phyloP scores from a whole-genome alignment of 2,113 vertebrate species.

The Alligator sinensis region DNA sequence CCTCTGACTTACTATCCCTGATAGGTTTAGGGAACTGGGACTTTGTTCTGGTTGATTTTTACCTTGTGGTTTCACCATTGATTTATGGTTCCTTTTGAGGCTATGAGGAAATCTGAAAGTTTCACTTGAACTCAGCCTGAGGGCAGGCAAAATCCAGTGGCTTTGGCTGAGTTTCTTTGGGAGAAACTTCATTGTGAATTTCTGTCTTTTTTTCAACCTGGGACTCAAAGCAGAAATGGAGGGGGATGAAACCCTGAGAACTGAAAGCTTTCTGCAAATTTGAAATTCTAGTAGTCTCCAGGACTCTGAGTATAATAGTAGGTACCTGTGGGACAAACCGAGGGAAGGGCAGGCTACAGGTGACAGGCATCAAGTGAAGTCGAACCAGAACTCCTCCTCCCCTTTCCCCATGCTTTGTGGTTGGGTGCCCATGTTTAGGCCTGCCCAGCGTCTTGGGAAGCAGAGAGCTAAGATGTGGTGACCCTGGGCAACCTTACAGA shows the following conservation, averaged over 20 bases:
- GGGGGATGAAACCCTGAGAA: not conserved
- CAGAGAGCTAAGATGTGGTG: not conserved
- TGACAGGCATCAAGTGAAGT: not conserved
- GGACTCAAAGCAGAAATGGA: not conserved
- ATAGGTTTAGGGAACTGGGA: not conserved
- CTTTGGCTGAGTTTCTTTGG: not conserved
- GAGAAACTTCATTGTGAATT: not conserved
- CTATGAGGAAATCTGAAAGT: not conserved
- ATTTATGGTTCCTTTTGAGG: not conserved
- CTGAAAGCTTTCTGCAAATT: not conserved
- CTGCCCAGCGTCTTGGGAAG: not conserved
- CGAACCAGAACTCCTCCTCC: not conserved
- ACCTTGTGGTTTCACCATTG: not conserved
- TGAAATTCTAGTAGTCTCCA: not conserved
- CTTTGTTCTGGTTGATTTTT: not conserved
- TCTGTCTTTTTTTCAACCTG: not conserved
- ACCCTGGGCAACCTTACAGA: not conserved
- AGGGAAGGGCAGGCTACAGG: not conserved
- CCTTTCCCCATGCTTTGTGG: not conserved
- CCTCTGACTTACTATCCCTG: not conserved
- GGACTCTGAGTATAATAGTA: not conserved
- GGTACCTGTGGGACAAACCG: not conserved
- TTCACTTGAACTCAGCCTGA: not conserved
- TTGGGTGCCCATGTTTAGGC: not conserved
- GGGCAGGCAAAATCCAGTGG: not conserved